Evolutionary conservation across 2,113 vertebrate species (phyloP), one percentile per base, ranked within the genome.

Genomic region (Stictonetta naevosa): DNA sequence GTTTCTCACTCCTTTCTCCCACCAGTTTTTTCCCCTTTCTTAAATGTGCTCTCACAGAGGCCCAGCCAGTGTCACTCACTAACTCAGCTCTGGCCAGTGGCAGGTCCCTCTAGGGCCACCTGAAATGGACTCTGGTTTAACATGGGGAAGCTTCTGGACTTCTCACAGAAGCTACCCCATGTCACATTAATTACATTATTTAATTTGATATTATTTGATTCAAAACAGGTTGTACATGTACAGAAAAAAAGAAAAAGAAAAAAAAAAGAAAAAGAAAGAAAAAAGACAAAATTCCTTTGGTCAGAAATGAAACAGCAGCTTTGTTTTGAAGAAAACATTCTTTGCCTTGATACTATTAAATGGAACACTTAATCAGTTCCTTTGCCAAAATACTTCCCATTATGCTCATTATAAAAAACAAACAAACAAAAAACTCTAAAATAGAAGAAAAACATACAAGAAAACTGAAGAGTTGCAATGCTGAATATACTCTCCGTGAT

Each of bases 281-380:
- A 38, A 8, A 38, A 38, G 10, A 38, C 10, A 38, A 46, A 46
- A 10, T 46, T 46, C 46, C 46, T 46, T 97, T 73, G 33, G 55
- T 88, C 64, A 93, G 78, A 86, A 87, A 67, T 83, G 46, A 18
- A 97, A 59, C 11, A 92, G 46, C 36, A 52, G 5, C 21, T 75
- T 83, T 94, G 40, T 95, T 95, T 38, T 93, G 84, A 95, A 94
- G 68, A 91, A 92, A 95, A 21, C 9, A 68, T 96, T 96, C 73
- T 95, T 97, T 95, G 68, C 75, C 83, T 20, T 96, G 90, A 42
- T 63, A 36, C 60, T 96, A 91, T 95, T 97, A 97, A 97, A 97
- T 94, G 86, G 90, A 96, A 96, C 93, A 95, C 91, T 96, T 97
- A 96, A 97, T 97, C 93, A 97, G 69, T 55, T 91, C 67, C 75